These are phyloP conservation scores for Archivesica marissinica DNA, from an alignment of 1,140 invertebrate species.

Conservation along the genomic window DNA sequence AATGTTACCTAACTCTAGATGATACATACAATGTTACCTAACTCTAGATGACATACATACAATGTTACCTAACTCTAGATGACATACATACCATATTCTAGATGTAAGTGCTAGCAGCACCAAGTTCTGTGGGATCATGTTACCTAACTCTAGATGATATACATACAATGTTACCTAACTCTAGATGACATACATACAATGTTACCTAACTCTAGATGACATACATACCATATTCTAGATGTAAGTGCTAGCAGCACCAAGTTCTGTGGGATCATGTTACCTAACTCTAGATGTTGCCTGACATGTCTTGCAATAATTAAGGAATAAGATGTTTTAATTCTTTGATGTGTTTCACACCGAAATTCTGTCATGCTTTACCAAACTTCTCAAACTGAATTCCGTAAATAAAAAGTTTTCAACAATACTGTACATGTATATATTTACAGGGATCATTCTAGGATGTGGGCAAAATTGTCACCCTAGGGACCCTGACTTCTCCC, in stretches of 20 bases:
- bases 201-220: too few species aligned
- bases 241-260: background rate
- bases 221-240: constrained; percentile 42
- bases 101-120: background rate
- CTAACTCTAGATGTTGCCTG: constrained; percentile 36
- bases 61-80: too few species aligned
- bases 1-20: too few species aligned
- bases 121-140: constrained; percentile 28
- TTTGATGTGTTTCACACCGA: background rate
- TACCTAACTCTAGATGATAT: too few species aligned
- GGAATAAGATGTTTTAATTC: background rate
- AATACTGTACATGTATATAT: background rate
- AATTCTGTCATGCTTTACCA: background rate
- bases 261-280: constrained; percentile 52
- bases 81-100: too few species aligned
- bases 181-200: too few species aligned
- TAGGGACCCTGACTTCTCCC: too few species aligned
- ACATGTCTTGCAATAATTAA: background rate
- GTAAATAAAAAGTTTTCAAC: background rate
- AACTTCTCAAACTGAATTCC: background rate
- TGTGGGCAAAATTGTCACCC: too few species aligned
- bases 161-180: too few species aligned
- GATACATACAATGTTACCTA: too few species aligned
- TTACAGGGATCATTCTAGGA: too few species aligned
- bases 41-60: too few species aligned